These are phyloP conservation scores for Aldrovandia affinis DNA, from an alignment of 2,797 vertebrate species.

Conservation along the genomic window DNA sequence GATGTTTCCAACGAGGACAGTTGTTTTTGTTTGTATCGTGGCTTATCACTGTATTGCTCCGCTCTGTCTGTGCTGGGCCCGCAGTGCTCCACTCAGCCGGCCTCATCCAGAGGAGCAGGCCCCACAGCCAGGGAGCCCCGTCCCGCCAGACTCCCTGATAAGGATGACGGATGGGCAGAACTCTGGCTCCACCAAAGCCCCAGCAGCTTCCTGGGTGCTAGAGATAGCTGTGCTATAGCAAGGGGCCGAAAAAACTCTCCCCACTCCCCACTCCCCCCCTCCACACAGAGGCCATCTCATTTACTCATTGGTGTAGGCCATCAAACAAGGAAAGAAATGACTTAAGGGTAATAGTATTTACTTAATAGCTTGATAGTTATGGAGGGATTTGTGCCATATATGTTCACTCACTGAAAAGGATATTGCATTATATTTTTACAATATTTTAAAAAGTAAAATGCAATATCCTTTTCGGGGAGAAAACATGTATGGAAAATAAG, in stretches of 20 bases:
- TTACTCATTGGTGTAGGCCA: background rate
- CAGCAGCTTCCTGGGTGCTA: slow-evolving; percentile 79
- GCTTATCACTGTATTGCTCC: slow-evolving; percentile 73
- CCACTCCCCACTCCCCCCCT: background rate
- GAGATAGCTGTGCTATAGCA: slow-evolving; percentile 69
- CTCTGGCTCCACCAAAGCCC: slow-evolving; percentile 86
- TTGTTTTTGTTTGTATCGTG: slow-evolving; percentile 77
- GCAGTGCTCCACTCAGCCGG: slow-evolving; percentile 21
- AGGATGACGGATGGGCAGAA: slow-evolving; percentile 89
- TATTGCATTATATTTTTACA: background rate
- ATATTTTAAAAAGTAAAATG: too few relatives aligned
- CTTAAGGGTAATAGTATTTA: background rate
- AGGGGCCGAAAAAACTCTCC: slow-evolving; percentile 33
- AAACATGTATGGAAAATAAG: too few relatives aligned
- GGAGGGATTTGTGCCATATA: background rate
- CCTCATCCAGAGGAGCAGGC: slow-evolving; percentile 58
- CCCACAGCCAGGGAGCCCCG: slow-evolving; percentile 66
- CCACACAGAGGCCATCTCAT: background rate
- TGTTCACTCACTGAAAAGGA: background rate
- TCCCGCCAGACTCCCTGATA: slow-evolving; percentile 84
- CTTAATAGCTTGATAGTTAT: background rate
- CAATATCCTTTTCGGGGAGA: too few relatives aligned
- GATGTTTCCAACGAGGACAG: slow-evolving; percentile 76
- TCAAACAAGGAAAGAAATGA: background rate
- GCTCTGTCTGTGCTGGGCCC: slow-evolving; percentile 54